phyloP scores from a whole-genome alignment of 2,113 vertebrate species.

The Tachycineta bicolor region DNA sequence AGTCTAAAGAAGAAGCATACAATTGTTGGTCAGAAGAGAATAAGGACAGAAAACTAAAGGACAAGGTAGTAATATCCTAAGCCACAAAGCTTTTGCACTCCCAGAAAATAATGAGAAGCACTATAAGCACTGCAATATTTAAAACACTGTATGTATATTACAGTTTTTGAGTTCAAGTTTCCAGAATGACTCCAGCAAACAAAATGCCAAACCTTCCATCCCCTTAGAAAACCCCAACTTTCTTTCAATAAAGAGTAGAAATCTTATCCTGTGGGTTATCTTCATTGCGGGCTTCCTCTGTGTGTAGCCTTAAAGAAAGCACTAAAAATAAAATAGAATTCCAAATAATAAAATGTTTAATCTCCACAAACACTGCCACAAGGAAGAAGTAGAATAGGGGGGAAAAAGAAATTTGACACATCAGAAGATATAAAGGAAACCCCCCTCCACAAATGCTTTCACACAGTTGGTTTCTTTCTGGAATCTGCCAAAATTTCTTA shows the following conservation, averaged over 20 bases:
- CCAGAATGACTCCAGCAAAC: not conserved
- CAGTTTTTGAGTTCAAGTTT: not conserved
- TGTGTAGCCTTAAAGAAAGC: not conserved
- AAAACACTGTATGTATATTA: not conserved
- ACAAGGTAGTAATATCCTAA: not conserved
- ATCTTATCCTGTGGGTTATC: not conserved
- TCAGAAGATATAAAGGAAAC: not conserved
- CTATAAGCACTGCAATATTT: not conserved
- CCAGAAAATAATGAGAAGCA: not conserved
- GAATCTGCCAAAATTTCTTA: not conserved
- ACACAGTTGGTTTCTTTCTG: not conserved
- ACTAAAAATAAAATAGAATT: not conserved
- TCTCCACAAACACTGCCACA: not conserved
- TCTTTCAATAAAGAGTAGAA: not conserved
- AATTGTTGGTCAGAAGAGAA: conserved; percentile 14
- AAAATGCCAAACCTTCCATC: not conserved
- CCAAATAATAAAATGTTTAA: not conserved
- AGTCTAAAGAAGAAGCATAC: not conserved
- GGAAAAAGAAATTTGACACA: not conserved
- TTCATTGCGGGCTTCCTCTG: rapidly evolving
- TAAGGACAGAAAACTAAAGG: conserved; percentile 28
- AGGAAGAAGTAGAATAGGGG: not conserved
- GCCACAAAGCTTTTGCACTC: not conserved
- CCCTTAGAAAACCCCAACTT: not conserved
- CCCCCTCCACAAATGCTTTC: not conserved